A percentile compares a stretch with the other conserved stretches of the same genome.
Evolutionary conservation across 2,888 invertebrate species (phyloP).

Genomic region (Subacronicta megacephala): DNA sequence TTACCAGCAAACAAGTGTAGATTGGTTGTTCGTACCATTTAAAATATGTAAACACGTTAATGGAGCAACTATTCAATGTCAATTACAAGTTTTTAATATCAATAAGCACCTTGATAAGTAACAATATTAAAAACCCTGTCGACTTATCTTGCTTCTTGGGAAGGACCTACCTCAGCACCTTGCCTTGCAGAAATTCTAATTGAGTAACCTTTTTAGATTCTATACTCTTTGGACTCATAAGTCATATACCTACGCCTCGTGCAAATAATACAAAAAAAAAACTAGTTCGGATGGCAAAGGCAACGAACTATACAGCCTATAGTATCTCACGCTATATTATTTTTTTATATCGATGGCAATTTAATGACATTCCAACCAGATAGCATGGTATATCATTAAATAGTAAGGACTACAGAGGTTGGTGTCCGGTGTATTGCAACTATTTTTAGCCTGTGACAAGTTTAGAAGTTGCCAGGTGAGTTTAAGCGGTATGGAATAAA

Average conservation of each 20-base stretch:
- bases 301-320: slow-evolving; percentile 1
- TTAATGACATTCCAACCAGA: slow-evolving; percentile 13
- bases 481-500: slow-evolving; percentile 1
- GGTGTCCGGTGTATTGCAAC: slow-evolving; percentile 14
- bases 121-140: too few relatives aligned
- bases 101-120: too few relatives aligned
- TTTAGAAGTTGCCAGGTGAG: slow-evolving; percentile 3
- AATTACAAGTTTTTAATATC: too few relatives aligned
- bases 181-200: too few relatives aligned
- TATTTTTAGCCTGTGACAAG: slow-evolving; percentile 19
- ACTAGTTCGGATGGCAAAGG: neutral
- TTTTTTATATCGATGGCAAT: neutral
- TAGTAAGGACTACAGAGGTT: slow-evolving; percentile 7
- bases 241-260: neutral
- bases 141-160: too few relatives aligned
- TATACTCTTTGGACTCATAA: too few relatives aligned
- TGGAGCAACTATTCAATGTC: too few relatives aligned
- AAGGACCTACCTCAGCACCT: too few relatives aligned
- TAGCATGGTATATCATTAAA: neutral
- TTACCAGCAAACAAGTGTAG: too few relatives aligned
- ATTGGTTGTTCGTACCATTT: too few relatives aligned
- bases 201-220: too few relatives aligned
- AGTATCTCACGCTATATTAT: neutral
- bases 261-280: neutral
- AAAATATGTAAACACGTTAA: too few relatives aligned